Base-by-base conservation (phyloP, 1,140 invertebrate genomes). In the Arion vulgaris region DNA sequence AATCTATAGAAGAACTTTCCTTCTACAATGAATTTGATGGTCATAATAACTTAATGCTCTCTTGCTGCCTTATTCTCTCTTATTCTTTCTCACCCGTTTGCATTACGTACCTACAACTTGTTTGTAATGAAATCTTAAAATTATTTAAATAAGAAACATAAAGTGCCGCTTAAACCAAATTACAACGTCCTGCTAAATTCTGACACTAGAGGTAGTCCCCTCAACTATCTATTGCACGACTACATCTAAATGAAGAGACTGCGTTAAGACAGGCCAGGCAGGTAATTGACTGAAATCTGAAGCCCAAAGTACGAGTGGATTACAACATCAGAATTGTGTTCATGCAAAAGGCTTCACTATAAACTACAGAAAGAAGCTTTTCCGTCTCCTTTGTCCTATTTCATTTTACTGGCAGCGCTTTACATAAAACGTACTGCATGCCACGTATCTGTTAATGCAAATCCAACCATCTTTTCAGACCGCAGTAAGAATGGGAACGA, bases 381-480 rank as follows among this genome's bases (percentile, higher is more conserved):
- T 72, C 36, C 71, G 4, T 72, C 36, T 72, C 28, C 41, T 72
- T 72, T 72, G 36, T 72, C 41, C 41, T 72, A 41, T 72, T 72
- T 45, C 36, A 41, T 72, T 72, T 72, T 39, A 41, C 41, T 72
- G 23, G 71, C 41, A 28, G 36, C 41, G 71, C 41, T 72, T 72
- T 41, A 45, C 71, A 72, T 72, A 72, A 72, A 45, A 72, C 71
- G 71, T 72, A 72, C 71, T 39, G 71, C 71, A 72, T 72, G 71
- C 36, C 36, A 41, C 41, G 36, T 28, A 45, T n/a, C 41, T 41
- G 15, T 72, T 45, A 72, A 39, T 41, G 71, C 71, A 72, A 72
- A 45, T 39, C 36, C 36, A 72, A 41, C 71, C 36, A 72, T 45
- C 41, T 26, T 45, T 39, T 72, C 41, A 72, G 7, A 72, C 26